Base-by-base conservation (phyloP, 2,888 invertebrate genomes). In the Dexiosoma caninum region DNA sequence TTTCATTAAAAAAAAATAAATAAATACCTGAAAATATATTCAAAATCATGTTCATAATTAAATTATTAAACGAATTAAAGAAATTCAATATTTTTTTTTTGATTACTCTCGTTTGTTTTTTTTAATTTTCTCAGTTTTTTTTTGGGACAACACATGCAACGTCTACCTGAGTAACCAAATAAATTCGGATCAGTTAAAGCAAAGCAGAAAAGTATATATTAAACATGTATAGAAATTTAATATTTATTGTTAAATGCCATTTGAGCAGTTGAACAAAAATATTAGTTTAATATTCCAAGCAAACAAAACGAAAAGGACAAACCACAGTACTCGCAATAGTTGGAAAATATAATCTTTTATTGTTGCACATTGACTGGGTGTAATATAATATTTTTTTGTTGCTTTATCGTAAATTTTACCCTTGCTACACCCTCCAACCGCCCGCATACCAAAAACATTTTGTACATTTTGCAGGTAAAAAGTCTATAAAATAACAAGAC, bases 301-400 rank as follows among this genome's bases (percentile, higher is more conserved):
- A 46, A 35, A 53, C 44, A 37, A 64, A 37, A 30, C 16, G 40
- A 37, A n/a, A 57, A 42, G 46, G 19, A 55, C 16, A 19, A 49
- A n/a, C 30, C 49, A 9, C 21, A 49, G 49, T 12, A n/a, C n/a
- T n/a, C 27, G 37, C 46, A 77, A 64, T n/a, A n/a, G n/a, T n/a
- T n/a, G n/a, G n/a, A n/a, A n/a, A n/a, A n/a, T 77, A 49, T 64
- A 77, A 77, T 70, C 30, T 57, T 78, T 71, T 66, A 71, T 71
- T 57, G 70, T 66, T 70, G 32, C 70, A 64, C 64, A 78, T 40
- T 78, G 77, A 66, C 77, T 57, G 49, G 19, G 23, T 57, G 69
- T 78, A 78, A 78, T 66, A 64, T 30, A 69, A 70, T 78, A 77
- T 57, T 77, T 66, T 71, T 46, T 64, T 57, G 16, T 35, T 37